Evolutionary conservation across 2,797 vertebrate genomes (phyloP), one percentile per base, ranked within the genome.

Genomic region (Neosilurus mollespiculum): DNA sequence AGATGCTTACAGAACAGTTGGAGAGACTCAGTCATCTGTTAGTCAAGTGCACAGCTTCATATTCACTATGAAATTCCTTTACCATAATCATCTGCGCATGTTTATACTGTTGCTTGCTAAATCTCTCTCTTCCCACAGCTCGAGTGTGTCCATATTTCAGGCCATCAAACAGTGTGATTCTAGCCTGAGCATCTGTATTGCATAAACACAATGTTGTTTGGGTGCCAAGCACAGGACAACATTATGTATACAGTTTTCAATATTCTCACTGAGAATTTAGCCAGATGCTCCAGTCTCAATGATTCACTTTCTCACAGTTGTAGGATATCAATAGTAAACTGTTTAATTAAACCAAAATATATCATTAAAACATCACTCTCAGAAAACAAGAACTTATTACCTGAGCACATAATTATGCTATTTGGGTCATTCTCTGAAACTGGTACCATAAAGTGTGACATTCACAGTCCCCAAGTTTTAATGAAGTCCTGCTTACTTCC

Each of bases 171-270:
- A 84, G 83, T 59, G 26, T 67, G 43, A 54, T 81, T 83, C 53
- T 79, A 83, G 83, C 58, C 89, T 71, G 88, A 86, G 84, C 73
- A 87, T 88, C 80, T 82, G 84, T 82, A 75, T 53, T 67, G 69
- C 58, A 88, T 88, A 69, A 85, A 78, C 61, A 64, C 69, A 51
- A 66, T 84, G 78, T 83, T 66, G 65, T 43, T 22, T 5, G 65
- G 65, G 51, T 70, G 81, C 82, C 72, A 81, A 85, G 54, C 67
- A 51, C 51, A 69, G 71, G 73, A 54, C 53, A 69, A 76, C 34
- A 73, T 34, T 65, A 43, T 84, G 51, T 16, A 79, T 43, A 66
- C 71, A 84, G 84, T 26, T 88, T 89, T 88, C 87, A 88, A 88
- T 85, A 85, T 89, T 87, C 70, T 88, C 87, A 70, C 30, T 26